A percentile compares a stretch with the other conserved stretches of the same genome.
Conservation (phyloP, 2,888 invertebrate species). For the Amiota mariae region DNA sequence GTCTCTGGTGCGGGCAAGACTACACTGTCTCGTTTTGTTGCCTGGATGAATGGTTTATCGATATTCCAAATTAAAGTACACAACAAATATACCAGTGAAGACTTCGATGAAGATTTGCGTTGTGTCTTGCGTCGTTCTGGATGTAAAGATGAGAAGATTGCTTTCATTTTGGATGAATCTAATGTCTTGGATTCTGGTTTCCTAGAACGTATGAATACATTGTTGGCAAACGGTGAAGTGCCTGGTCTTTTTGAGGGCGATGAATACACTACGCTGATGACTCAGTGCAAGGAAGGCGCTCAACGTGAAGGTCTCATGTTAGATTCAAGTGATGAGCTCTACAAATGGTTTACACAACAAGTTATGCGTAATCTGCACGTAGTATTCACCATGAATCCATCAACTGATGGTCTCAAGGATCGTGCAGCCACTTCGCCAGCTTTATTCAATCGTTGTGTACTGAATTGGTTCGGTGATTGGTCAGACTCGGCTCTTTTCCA, state of each 20-base stretch:
- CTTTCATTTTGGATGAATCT: conserved; percentile 99
- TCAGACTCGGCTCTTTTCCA: conserved; percentile 95
- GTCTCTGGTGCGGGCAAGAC: conserved; percentile 99
- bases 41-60: conserved; percentile 99
- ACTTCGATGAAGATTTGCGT: conserved; percentile 99
- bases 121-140: conserved; percentile 89
- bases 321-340: conserved; percentile 97
- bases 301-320: conserved; percentile 98
- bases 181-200: conserved; percentile 99
- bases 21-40: conserved; percentile 98
- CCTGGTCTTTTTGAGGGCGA: conserved; percentile 96
- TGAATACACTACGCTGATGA: conserved; percentile 99
- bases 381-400: conserved; percentile 99
- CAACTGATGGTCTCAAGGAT: conserved; percentile 97
- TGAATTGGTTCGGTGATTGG: conserved; percentile 99
- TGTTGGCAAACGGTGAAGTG: conserved; percentile 98
- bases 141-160: conserved; percentile 98
- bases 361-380: conserved; percentile 99
- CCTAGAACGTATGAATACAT: conserved; percentile 98
- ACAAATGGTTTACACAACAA: conserved; percentile 99
- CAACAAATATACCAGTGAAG: conserved; percentile 98
- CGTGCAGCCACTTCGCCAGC: conserved; percentile 99
- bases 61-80: conserved; percentile 99
- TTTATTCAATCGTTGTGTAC: conserved; percentile 97
- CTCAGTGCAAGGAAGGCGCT: conserved; percentile 99